These are phyloP conservation scores for Archips xylosteana DNA, from an alignment of 2,888 invertebrate species.

Conservation along the genomic window DNA sequence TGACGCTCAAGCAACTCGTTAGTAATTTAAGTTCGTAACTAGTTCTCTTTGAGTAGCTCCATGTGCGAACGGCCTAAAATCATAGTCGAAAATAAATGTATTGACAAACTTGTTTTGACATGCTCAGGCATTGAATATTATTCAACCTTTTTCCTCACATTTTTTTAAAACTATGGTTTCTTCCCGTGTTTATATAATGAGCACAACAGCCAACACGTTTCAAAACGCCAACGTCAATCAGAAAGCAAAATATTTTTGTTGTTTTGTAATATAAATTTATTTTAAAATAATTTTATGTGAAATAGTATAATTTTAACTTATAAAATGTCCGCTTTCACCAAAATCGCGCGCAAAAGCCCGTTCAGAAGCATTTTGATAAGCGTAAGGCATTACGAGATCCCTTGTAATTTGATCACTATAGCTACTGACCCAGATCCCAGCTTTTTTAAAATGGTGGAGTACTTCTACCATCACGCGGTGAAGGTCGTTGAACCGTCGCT, in stretches of 20 bases:
- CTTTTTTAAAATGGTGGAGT: conserved; percentile 88
- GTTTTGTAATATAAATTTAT: conserved; percentile 5
- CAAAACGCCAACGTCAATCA: conserved; percentile 6
- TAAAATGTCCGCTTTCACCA: conserved; percentile 1
- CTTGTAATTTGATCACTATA: conserved; percentile 64
- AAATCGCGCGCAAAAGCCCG: not conserved
- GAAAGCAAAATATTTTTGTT: not conserved
- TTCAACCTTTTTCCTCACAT: not conserved
- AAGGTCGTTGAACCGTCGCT: conserved; percentile 81
- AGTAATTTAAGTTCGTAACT: too few species aligned
- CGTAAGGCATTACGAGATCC: conserved; percentile 70
- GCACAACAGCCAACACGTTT: not conserved
- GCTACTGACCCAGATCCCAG: conserved; percentile 75
- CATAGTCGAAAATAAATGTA: too few species aligned
- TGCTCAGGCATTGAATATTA: not conserved
- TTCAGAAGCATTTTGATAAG: conserved; percentile 9
- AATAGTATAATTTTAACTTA: conserved; percentile 35
- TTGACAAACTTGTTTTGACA: too few species aligned
- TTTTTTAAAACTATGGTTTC: not conserved
- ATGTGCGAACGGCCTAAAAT: too few species aligned
- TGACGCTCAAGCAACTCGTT: too few species aligned
- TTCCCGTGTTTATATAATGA: not conserved
- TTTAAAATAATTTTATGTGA: not conserved
- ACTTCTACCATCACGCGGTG: conserved; percentile 88
- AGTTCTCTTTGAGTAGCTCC: too few species aligned